Percentiles rank a stretch among this genome's conserved stretches.
Conservation (phyloP, 2,113 vertebrate genomes). For the Montifringilla adamsi region DNA sequence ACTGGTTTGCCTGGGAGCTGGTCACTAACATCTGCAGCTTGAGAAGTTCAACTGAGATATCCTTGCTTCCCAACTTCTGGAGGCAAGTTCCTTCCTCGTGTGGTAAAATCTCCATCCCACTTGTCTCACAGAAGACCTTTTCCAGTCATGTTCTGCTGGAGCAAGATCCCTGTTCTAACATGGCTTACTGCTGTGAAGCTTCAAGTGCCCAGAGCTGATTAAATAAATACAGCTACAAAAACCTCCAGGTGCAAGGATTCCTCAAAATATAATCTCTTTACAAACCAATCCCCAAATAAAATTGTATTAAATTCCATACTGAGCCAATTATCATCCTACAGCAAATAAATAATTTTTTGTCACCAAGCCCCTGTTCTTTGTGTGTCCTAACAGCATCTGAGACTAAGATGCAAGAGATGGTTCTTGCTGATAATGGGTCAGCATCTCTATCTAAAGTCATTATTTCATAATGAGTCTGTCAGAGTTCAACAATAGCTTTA, state of each 20-base stretch:
- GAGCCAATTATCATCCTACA: background rate
- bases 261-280: conserved; percentile 25
- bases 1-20: background rate
- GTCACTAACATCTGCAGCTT: background rate
- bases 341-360: background rate
- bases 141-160: background rate
- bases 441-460: background rate
- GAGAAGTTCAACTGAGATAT: background rate
- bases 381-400: background rate
- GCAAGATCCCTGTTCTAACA: background rate
- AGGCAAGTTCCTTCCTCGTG: background rate
- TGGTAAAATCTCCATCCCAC: background rate
- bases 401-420: background rate
- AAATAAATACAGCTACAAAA: background rate
- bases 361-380: background rate
- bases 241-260: background rate
- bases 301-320: background rate
- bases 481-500: background rate
- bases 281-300: conserved; percentile 37
- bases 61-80: background rate
- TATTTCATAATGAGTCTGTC: background rate
- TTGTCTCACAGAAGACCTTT: background rate
- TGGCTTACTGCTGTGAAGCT: background rate
- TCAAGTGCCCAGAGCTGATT: background rate
- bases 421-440: background rate